Evolutionary conservation across 2,888 invertebrate genomes (phyloP), one percentile per base, ranked within the genome.

Genomic region (Xiphydria camelus): DNA sequence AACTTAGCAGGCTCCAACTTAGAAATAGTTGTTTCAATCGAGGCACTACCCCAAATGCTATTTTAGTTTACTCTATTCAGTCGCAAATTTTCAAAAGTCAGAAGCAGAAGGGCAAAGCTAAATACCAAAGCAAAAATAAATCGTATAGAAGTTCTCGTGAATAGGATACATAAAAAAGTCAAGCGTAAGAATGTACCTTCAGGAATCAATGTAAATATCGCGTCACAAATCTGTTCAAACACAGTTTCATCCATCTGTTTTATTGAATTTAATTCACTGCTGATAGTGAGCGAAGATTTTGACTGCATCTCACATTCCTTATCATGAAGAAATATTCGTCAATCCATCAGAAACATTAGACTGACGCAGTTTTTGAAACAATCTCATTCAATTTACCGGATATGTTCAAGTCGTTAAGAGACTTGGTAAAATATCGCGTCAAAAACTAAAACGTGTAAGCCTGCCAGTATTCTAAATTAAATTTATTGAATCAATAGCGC

Each of bases 201-300:
- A 4, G 60, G 60, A 34, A 61, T 61, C 20, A 61, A 33, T 17
- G 49, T 49, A 31, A 59, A 61, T 55, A 61, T 61, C n/a, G 58
- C 56, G 32, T 61, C 61, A 34, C 60, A 61, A 45, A 61, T 58
- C 42, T 61, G 58, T 45, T 61, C 60, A 35, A 56, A 56, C 21
- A 47, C 48, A 36, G 52, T 46, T 26, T 61, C 58, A 26, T 61
- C 61, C 54, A 58, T 50, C 32, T 19, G 44, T 23, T 55, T 47
- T 15, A 40, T 26, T 10, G 26, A 29, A 23, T 35, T 23, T 15
- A 39, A 38, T 17, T 47, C 40, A 41, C 41, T 35, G 22, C 3
- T 49, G 23, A 29, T 32, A 26, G 46, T 53, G 23, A 17, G 41
- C 35, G 45, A 50, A 15, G 53, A 57, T 49, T 57, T 54, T 45